phyloP scores from a whole-genome alignment of 2,888 invertebrate species.

The Aethes cnicana region DNA sequence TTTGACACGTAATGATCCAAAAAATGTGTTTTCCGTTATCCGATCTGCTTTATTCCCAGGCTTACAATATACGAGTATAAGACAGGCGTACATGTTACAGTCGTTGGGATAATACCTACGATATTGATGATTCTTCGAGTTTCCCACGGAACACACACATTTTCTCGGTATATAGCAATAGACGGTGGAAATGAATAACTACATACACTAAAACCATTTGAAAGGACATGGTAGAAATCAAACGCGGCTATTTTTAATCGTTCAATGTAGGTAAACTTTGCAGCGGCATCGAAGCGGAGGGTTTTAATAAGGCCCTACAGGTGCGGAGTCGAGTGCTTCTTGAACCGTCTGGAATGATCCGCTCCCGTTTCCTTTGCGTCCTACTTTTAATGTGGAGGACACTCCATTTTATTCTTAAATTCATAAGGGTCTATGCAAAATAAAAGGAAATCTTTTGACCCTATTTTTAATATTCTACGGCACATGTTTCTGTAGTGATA shows the following conservation, averaged over 20 bases:
- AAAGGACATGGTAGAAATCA: slow-evolving; percentile 2
- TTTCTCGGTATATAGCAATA: too few relatives aligned
- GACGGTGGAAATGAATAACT: too few relatives aligned
- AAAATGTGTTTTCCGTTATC: too few relatives aligned
- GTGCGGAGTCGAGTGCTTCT: slow-evolving; percentile 38
- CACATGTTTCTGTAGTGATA: slow-evolving; percentile 7
- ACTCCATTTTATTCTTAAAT: slow-evolving; percentile 23
- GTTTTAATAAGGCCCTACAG: slow-evolving; percentile 47
- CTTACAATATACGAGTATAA: too few relatives aligned
- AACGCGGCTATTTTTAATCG: slow-evolving; percentile 7
- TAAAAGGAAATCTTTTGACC: too few relatives aligned
- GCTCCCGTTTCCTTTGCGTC: slow-evolving; percentile 38
- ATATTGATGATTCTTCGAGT: too few relatives aligned
- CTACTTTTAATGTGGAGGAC: slow-evolving; percentile 39
- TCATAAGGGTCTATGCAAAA: slow-evolving; percentile 5
- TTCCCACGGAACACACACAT: too few relatives aligned
- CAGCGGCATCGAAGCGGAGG: slow-evolving; percentile 36
- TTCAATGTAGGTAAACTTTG: slow-evolving; percentile 21
- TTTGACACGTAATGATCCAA: too few relatives aligned
- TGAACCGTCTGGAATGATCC: slow-evolving; percentile 35
- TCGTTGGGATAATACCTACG: too few relatives aligned
- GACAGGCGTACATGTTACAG: too few relatives aligned
- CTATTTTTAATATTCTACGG: neutral
- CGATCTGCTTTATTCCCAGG: too few relatives aligned
- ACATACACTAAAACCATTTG: too few relatives aligned